A percentile compares a stretch with the other conserved stretches of the same genome.
Conservation (phyloP, 2,888 invertebrate species). For the Molorchus minor region DNA sequence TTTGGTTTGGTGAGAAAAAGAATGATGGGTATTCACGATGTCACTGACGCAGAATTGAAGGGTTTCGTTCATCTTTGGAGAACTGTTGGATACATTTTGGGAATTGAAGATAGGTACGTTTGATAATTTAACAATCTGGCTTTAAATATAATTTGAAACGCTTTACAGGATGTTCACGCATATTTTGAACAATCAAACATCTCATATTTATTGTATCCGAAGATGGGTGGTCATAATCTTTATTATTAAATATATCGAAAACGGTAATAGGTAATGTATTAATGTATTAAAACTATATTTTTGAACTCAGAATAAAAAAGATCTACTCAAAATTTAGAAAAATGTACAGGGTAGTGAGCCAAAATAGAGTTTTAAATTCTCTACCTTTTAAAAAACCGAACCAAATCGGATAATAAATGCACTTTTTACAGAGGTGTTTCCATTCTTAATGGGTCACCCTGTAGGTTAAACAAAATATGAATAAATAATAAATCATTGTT, state of each 20-base stretch:
- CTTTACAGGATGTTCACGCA: not conserved
- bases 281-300: not conserved
- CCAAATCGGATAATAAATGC: too few relatives aligned
- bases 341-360: too few relatives aligned
- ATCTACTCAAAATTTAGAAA: too few relatives aligned
- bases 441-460: too few relatives aligned
- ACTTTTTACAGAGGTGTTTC: too few relatives aligned
- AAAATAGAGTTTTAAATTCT: too few relatives aligned
- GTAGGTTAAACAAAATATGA: too few relatives aligned
- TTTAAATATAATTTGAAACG: not conserved
- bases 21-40: slow-evolving; percentile 72
- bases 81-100: slow-evolving; percentile 81
- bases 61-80: slow-evolving; percentile 86
- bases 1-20: slow-evolving; percentile 72
- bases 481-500: too few relatives aligned
- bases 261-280: not conserved
- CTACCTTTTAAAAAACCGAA: too few relatives aligned
- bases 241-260: not conserved
- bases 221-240: not conserved
- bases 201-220: not conserved
- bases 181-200: not conserved
- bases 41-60: slow-evolving; percentile 72
- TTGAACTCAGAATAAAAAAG: too few relatives aligned
- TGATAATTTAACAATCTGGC: not conserved
- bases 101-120: slow-evolving; percentile 78